These are phyloP conservation scores for Osedax frankpressi DNA, from an alignment of 2,888 invertebrate genomes.

Conservation along the genomic window DNA sequence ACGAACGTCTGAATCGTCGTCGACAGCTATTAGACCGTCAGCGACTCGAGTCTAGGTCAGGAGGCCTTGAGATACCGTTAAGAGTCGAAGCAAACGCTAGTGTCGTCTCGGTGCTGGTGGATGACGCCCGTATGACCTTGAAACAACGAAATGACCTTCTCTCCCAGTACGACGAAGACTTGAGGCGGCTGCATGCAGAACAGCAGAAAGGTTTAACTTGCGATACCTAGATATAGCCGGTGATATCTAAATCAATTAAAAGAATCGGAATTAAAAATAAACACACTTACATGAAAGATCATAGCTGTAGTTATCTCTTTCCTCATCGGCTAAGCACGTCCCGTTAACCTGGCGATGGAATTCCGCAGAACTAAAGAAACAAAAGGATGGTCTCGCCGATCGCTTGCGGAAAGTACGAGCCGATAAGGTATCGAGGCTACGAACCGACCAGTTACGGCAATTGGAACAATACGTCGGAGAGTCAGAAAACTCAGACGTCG, in stretches of 20 bases:
- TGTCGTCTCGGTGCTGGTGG: conserved; percentile 29
- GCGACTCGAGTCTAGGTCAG: conserved; percentile 31
- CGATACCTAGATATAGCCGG: too few relatives aligned
- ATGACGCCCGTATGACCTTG: conserved; percentile 32
- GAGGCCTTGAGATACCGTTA: conserved; percentile 26
- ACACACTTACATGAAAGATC: too few relatives aligned
- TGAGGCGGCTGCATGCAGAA: conserved; percentile 29
- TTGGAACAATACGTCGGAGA: conserved; percentile 29
- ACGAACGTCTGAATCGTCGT: conserved; percentile 36
- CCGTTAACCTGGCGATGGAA: too few relatives aligned
- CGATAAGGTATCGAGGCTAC: conserved; percentile 29
- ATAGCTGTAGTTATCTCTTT: too few relatives aligned
- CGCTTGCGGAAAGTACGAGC: conserved; percentile 30
- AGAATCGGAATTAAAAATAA: too few relatives aligned
- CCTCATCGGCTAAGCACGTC: too few relatives aligned
- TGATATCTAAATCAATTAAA: too few relatives aligned
- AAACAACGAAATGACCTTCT: conserved; percentile 35
- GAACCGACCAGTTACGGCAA: conserved; percentile 34
- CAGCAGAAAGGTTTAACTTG: conserved; percentile 29
- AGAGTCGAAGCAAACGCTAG: conserved; percentile 29
- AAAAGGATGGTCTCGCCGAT: conserved; percentile 33
- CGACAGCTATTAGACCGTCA: conserved; percentile 34
- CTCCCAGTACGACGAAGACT: conserved; percentile 31
- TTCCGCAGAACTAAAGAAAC: conserved; percentile 31
- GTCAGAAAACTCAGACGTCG: not conserved